Conservation (phyloP, 2,113 vertebrate species). For the Gasterosteus nipponicus region DNA sequence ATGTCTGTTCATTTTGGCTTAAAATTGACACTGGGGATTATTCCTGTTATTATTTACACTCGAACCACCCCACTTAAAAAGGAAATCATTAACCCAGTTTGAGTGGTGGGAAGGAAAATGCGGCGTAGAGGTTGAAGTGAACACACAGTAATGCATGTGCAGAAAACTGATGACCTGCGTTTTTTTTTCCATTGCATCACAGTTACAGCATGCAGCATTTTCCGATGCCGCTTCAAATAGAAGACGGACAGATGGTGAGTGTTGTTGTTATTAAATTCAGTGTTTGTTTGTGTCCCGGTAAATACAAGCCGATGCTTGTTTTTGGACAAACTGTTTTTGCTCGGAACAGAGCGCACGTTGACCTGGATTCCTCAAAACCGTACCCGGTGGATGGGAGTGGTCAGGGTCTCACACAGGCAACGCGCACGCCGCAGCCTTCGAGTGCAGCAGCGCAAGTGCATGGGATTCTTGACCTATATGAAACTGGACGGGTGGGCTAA, state of each 20-base stretch:
- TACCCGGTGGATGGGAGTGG: conserved; percentile 26
- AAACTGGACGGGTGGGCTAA: conserved; percentile 67
- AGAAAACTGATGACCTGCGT: conserved; percentile 2
- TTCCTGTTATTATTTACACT: not conserved
- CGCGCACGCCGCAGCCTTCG: conserved; percentile 25
- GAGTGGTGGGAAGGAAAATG: not conserved
- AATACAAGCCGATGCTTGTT: not conserved
- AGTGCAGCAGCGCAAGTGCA: conserved; percentile 48
- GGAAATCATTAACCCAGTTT: not conserved
- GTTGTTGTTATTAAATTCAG: not conserved
- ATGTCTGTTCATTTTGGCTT: not conserved
- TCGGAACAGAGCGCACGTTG: not conserved
- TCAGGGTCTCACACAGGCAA: conserved; percentile 24
- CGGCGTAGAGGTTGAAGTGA: not conserved
- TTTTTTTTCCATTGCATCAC: conserved; percentile 11
- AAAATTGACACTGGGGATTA: not conserved
- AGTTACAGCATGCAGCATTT: not conserved
- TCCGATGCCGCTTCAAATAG: not conserved
- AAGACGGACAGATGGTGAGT: not conserved
- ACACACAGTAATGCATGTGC: not conserved
- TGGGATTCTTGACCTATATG: conserved; percentile 78
- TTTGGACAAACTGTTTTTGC: not conserved
- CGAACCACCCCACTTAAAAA: not conserved
- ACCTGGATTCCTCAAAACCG: conserved; percentile 5
- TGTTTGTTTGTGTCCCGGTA: not conserved